These are phyloP conservation scores for Megalonaias nervosa DNA, from an alignment of 1,140 invertebrate species.

Conservation along the genomic window DNA sequence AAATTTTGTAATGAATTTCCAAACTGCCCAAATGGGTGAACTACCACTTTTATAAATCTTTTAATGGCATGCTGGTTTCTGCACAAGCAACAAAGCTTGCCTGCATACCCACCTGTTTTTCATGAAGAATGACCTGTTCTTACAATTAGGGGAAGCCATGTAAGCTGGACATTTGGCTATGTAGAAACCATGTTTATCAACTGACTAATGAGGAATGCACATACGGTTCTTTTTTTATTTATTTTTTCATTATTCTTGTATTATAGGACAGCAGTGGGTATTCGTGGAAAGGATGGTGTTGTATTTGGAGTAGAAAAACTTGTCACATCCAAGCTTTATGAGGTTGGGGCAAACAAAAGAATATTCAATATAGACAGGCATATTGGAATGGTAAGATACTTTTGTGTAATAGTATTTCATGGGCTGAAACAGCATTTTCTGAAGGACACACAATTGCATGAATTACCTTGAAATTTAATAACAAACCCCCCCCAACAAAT, in stretches of 20 bases:
- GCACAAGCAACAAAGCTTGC: neutral
- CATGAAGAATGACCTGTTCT: neutral
- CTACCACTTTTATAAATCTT: too few relatives aligned
- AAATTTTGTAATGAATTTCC: too few relatives aligned
- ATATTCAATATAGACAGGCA: conserved; percentile 96
- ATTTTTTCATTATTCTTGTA: conserved; percentile 15
- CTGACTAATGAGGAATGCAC: neutral
- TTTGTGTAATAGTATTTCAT: neutral
- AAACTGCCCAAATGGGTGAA: too few relatives aligned
- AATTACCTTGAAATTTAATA: neutral
- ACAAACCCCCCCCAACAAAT: neutral
- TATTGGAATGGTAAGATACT: conserved; percentile 88
- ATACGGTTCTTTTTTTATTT: neutral
- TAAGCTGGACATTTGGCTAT: neutral
- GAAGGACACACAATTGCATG: neutral
- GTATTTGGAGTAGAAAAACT: conserved; percentile 99
- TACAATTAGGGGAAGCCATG: neutral
- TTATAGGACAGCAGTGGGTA: conserved; percentile 89
- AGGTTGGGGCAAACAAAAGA: conserved; percentile 93
- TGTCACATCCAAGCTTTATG: conserved; percentile 97
- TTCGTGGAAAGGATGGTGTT: conserved; percentile 96
- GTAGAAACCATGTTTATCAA: neutral
- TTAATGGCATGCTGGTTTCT: neutral
- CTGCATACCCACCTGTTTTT: neutral
- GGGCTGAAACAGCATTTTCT: neutral